phyloP scores from a whole-genome alignment of 2,797 vertebrate species.

The Arrhamphus sclerolepis region DNA sequence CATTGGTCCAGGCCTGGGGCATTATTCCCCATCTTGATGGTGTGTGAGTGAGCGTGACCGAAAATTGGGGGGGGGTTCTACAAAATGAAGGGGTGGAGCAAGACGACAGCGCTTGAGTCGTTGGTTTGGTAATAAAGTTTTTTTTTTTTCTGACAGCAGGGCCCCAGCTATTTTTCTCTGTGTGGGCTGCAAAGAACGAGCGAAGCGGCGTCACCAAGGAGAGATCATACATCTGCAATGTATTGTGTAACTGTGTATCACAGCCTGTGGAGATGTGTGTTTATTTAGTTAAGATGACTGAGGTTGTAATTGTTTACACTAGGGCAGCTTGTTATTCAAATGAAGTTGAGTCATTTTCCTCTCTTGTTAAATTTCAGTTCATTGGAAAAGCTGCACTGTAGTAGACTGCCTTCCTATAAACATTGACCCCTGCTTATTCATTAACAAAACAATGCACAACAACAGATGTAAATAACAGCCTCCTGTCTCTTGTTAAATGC shows the following conservation, averaged over 20 bases:
- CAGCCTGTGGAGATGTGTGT: conserved; percentile 38
- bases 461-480: conserved; percentile 1
- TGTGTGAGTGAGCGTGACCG: conserved; percentile 42
- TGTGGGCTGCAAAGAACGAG: conserved; percentile 45
- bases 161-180: conserved; percentile 28
- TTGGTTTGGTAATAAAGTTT: conserved; percentile 37
- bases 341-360: conserved; percentile 45
- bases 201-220: conserved; percentile 27
- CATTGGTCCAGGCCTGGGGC: conserved; percentile 46
- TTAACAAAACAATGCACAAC: conserved; percentile 23
- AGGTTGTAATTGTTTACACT: conserved; percentile 62
- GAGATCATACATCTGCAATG: conserved; percentile 34
- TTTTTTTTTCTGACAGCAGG: conserved; percentile 38
- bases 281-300: conserved; percentile 56
- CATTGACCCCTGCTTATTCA: conserved; percentile 27
- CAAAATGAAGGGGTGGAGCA: conserved; percentile 36
- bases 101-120: conserved; percentile 41
- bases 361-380: conserved; percentile 49
- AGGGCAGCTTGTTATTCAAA: conserved; percentile 50
- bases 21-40: conserved; percentile 19
- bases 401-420: conserved; percentile 50
- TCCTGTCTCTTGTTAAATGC: conserved; percentile 18
- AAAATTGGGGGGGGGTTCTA: neutral
- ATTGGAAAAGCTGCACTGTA: conserved; percentile 27
- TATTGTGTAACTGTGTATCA: conserved; percentile 43